Percentiles rank a stretch among this genome's conserved stretches.
These are phyloP conservation scores for Passer domesticus DNA, from an alignment of 2,113 vertebrate genomes.

Conservation along the genomic window DNA sequence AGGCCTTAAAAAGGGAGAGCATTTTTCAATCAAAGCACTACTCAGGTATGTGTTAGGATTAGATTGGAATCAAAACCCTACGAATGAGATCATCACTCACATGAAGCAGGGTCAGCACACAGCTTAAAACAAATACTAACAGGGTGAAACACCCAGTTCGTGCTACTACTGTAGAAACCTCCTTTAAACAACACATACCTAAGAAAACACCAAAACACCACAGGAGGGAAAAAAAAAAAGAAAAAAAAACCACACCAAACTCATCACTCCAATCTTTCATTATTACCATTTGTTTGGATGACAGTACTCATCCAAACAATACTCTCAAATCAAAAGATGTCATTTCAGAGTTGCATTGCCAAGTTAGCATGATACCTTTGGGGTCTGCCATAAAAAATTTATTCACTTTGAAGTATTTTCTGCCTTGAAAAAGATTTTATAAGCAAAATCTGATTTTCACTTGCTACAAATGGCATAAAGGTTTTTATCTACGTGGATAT, in stretches of 20 bases:
- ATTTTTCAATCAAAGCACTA: neutral
- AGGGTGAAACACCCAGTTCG: neutral
- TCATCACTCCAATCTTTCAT: neutral
- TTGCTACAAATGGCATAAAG: neutral
- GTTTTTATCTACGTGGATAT: neutral
- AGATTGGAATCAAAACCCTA: neutral
- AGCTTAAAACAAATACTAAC: neutral
- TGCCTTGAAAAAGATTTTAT: neutral
- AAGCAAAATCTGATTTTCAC: neutral
- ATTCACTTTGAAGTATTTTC: neutral
- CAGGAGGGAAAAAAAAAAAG: fast-evolving
- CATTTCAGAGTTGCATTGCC: neutral
- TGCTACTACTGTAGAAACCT: neutral
- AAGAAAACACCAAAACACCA: neutral
- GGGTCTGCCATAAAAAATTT: neutral
- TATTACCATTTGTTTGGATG: neutral
- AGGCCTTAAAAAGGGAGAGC: neutral
- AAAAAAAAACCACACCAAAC: neutral
- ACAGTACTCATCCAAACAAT: neutral
- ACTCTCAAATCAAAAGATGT: neutral
- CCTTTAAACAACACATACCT: neutral
- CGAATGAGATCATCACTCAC: neutral
- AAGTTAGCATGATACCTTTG: neutral
- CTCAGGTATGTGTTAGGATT: neutral
- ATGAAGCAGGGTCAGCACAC: neutral